phyloP scores from a whole-genome alignment of 1,140 invertebrate genomes.

The Drosophila prosaltans region DNA sequence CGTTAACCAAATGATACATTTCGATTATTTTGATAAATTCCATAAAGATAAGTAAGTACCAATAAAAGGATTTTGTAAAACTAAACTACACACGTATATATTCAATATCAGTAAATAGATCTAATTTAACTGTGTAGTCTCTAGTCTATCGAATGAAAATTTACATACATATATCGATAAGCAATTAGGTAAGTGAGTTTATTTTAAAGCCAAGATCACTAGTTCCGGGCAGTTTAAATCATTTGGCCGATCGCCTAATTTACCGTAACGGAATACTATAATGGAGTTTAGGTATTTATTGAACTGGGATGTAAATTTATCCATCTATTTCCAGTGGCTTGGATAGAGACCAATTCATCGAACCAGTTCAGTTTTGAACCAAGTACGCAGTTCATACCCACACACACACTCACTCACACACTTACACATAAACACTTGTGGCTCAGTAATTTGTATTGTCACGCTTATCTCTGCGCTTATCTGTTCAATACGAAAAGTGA shows the following conservation, averaged over 20 bases:
- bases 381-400: background rate
- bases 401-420: background rate
- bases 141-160: no score
- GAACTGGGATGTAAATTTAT: no score
- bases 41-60: no score
- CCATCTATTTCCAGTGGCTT: no score
- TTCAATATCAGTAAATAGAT: no score
- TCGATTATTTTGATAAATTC: no score
- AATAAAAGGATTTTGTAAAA: no score
- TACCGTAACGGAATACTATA: no score
- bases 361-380: background rate
- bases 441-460: slow-evolving; percentile 7
- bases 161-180: background rate
- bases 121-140: no score
- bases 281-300: no score
- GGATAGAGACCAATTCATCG: background rate
- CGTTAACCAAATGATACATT: no score
- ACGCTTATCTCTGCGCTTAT: slow-evolving; percentile 20
- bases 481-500: slow-evolving; percentile 2
- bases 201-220: slow-evolving; percentile 5
- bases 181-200: background rate
- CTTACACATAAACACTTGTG: slow-evolving; percentile 1
- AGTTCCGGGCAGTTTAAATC: background rate
- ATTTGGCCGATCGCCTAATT: background rate
- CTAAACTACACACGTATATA: no score